Percentiles rank a stretch among this genome's conserved stretches.
These are phyloP conservation scores for Upupa epops DNA, from an alignment of 2,113 vertebrate genomes.

Conservation along the genomic window DNA sequence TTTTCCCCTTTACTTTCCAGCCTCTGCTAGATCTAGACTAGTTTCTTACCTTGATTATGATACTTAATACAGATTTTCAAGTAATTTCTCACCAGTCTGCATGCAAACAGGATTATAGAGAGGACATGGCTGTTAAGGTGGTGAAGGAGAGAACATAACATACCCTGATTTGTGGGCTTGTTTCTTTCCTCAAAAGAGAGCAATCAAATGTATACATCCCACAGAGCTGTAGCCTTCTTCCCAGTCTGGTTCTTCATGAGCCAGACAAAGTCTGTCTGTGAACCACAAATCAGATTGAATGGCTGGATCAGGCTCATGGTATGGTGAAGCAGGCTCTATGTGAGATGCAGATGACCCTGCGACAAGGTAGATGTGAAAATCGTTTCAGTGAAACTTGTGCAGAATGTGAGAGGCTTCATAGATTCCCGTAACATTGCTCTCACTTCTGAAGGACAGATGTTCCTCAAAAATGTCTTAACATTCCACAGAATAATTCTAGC, in stretches of 20 bases:
- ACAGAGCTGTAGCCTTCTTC: not conserved
- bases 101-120: not conserved
- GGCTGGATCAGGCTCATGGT: not conserved
- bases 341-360: fast-evolving
- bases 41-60: not conserved
- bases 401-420: not conserved
- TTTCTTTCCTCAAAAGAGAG: not conserved
- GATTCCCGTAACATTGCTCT: not conserved
- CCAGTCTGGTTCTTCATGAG: not conserved
- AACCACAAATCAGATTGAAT: not conserved
- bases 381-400: not conserved
- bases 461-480: not conserved
- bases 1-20: not conserved
- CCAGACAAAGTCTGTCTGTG: not conserved
- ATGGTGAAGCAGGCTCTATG: not conserved
- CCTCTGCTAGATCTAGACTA: not conserved
- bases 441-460: not conserved
- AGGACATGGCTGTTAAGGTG: fast-evolving
- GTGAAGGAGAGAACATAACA: not conserved
- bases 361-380: not conserved
- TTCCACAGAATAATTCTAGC: not conserved
- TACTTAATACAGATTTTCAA: not conserved
- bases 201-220: not conserved
- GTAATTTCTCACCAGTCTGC: not conserved
- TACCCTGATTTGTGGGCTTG: not conserved